Conservation (phyloP, 2,113 vertebrate species). For the Oxyruncus cristatus region DNA sequence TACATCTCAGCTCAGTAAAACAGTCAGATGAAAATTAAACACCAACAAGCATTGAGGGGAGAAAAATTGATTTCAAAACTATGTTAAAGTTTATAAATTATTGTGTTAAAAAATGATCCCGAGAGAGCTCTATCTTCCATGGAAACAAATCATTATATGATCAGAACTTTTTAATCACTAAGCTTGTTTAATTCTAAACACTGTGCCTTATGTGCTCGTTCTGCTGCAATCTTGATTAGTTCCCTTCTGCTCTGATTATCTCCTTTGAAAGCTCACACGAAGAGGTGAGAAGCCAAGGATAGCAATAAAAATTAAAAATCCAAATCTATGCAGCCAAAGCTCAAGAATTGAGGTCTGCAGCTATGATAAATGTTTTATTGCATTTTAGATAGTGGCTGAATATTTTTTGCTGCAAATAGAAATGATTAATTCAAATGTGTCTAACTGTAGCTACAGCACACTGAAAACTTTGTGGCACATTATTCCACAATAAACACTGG, state of each 20-base stretch:
- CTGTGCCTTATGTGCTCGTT: background rate
- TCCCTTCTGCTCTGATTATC: slow-evolving; percentile 4
- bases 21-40: background rate
- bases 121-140: background rate
- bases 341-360: background rate
- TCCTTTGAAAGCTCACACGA: background rate
- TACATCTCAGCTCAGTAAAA: background rate
- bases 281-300: background rate
- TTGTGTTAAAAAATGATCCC: background rate
- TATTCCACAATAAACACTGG: background rate
- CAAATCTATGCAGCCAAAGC: background rate
- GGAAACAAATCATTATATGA: background rate
- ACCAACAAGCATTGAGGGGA: background rate
- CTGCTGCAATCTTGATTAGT: slow-evolving; percentile 12
- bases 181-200: background rate
- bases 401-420: background rate
- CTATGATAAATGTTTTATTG: background rate
- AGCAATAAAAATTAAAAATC: background rate
- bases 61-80: background rate
- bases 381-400: background rate
- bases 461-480: background rate
- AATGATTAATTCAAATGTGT: background rate
- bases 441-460: background rate
- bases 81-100: background rate
- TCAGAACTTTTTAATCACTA: slow-evolving; percentile 27